Percentiles rank a stretch among this genome's conserved stretches.
Conservation (phyloP, 2,888 invertebrate genomes). For the Lysandra bellargus region DNA sequence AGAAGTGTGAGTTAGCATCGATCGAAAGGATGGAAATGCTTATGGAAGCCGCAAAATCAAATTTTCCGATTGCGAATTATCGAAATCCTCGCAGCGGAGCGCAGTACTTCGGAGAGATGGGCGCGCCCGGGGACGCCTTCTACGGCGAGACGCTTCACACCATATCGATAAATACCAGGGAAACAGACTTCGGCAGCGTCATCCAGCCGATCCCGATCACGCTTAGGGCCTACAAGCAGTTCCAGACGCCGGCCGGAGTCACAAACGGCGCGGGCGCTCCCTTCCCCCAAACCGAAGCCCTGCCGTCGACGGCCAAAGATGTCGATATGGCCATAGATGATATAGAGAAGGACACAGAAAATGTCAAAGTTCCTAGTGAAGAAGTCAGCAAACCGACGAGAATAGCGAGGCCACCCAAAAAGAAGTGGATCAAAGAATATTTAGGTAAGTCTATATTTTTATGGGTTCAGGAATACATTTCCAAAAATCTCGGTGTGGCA, state of each 20-base stretch:
- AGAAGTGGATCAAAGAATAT: constrained; percentile 87
- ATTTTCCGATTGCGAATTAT: constrained; percentile 66
- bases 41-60: constrained; percentile 73
- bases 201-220: constrained; percentile 69
- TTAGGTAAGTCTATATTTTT: constrained; percentile 69
- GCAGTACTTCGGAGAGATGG: constrained; percentile 65
- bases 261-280: constrained; percentile 42
- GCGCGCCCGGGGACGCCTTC: constrained; percentile 58
- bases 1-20: constrained; percentile 52
- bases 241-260: constrained; percentile 52
- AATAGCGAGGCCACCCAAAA: constrained; percentile 82
- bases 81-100: constrained; percentile 56
- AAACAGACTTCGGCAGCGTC: constrained; percentile 69
- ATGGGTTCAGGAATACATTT: background rate
- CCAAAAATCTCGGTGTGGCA: background rate
- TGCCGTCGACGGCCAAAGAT: constrained; percentile 50
- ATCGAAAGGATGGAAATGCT: constrained; percentile 75
- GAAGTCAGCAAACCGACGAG: constrained; percentile 54
- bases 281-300: constrained; percentile 44
- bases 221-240: constrained; percentile 63
- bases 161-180: constrained; percentile 68
- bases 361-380: constrained; percentile 44
- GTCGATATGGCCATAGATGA: constrained; percentile 46
- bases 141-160: constrained; percentile 65
- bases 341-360: constrained; percentile 40